Conservation (phyloP, 2,888 invertebrate species). For the Ligdia adustata region DNA sequence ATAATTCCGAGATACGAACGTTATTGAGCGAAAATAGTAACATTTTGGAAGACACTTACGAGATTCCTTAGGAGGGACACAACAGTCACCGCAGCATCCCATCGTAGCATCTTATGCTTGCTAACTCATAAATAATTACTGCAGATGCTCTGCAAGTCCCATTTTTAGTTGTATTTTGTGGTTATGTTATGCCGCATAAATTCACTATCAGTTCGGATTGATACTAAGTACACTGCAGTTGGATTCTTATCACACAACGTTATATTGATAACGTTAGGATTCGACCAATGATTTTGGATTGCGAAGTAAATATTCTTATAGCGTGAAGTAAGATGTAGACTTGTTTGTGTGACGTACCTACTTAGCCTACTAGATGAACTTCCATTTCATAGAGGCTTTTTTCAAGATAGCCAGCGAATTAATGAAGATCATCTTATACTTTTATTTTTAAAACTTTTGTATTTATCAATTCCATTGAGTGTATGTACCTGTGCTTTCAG, state of each 20-base stretch:
- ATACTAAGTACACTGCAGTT: constrained; percentile 11
- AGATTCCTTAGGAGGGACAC: constrained; percentile 63
- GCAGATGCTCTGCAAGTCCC: neutral
- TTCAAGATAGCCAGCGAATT: too few species aligned
- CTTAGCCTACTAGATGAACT: too few species aligned
- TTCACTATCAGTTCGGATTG: constrained; percentile 15
- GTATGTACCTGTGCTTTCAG: too few species aligned
- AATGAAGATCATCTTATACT: too few species aligned
- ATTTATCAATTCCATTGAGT: too few species aligned
- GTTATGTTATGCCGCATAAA: constrained; percentile 27
- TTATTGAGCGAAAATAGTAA: neutral
- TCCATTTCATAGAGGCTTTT: too few species aligned
- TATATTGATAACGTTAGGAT: constrained; percentile 28
- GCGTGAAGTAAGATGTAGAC: too few species aligned
- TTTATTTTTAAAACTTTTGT: too few species aligned
- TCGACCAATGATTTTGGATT: constrained; percentile 22
- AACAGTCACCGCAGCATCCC: constrained; percentile 68
- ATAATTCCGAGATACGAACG: neutral
- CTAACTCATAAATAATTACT: constrained; percentile 9
- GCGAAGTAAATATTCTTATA: constrained; percentile 4
- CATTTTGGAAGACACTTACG: constrained; percentile 60
- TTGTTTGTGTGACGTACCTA: too few species aligned
- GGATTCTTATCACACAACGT: constrained; percentile 22
- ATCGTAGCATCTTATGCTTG: constrained; percentile 41
- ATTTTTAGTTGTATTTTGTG: neutral